Conservation (phyloP, 2,113 vertebrate species). For the Dromas ardeola region DNA sequence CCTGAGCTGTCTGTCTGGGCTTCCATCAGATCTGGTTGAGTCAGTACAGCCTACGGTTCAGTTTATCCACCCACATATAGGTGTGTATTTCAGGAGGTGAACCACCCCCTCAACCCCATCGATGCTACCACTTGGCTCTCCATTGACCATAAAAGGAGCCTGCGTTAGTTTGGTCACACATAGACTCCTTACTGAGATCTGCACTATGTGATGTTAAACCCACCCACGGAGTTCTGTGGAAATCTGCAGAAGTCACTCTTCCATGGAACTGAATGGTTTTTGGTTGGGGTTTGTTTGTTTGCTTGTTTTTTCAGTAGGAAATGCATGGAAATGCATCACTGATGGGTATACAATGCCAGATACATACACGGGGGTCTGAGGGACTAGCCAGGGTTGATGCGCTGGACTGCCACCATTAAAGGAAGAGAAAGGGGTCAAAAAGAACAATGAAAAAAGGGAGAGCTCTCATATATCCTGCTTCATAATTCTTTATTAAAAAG, state of each 20-base stretch:
- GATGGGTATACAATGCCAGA: background rate
- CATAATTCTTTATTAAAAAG: background rate
- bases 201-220: background rate
- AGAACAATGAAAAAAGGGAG: background rate
- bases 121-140: background rate
- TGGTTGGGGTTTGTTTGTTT: background rate
- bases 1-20: background rate
- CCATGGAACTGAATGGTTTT: background rate
- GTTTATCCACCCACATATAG: background rate
- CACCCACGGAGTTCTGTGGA: background rate
- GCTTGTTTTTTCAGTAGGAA: background rate
- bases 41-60: background rate
- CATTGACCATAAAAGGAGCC: background rate
- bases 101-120: background rate
- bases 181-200: background rate
- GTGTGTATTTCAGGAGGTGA: background rate
- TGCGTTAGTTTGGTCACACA: background rate
- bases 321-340: background rate
- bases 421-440: background rate
- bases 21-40: background rate
- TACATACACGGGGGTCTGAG: background rate
- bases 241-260: background rate
- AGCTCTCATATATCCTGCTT: background rate
- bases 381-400: background rate
- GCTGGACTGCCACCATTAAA: background rate